A percentile compares a stretch with the other conserved stretches of the same genome.
Evolutionary conservation across 1,140 invertebrate genomes (phyloP).

Genomic region (Pentalonia nigronervosa): DNA sequence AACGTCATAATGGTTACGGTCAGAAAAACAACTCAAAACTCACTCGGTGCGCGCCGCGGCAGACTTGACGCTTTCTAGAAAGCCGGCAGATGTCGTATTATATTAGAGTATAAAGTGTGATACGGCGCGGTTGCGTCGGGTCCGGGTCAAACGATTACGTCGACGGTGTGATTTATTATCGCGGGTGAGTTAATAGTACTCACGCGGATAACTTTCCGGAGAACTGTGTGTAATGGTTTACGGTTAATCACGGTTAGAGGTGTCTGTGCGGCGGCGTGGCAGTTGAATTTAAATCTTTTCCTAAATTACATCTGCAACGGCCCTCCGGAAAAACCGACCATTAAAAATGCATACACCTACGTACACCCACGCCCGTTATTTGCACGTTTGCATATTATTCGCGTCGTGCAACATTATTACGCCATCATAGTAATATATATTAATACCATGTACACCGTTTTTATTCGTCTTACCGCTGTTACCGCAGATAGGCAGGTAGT

Average conservation of each 20-base stretch:
- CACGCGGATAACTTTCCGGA: neutral
- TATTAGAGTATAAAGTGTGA: neutral
- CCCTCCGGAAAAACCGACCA: neutral
- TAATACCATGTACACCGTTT: neutral
- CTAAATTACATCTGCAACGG: neutral
- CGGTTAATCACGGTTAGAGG: neutral
- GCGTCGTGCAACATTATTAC: too few relatives aligned
- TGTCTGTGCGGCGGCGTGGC: neutral
- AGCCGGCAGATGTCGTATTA: neutral
- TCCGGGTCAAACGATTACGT: neutral
- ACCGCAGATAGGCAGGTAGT: neutral
- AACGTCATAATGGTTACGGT: neutral
- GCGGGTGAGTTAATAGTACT: neutral
- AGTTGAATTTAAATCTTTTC: conserved; percentile 10
- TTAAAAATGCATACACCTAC: neutral
- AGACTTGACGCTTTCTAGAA: neutral
- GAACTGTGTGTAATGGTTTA: neutral
- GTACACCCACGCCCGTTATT: neutral
- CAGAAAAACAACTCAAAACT: neutral
- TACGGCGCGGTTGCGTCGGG: neutral
- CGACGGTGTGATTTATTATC: conserved; percentile 17
- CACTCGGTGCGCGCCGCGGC: too few relatives aligned
- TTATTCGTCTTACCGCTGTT: neutral
- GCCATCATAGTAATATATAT: neutral
- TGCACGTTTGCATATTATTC: neutral